Evolutionary conservation across 2,113 vertebrate genomes (phyloP).

Genomic region (Ranitomeya variabilis): DNA sequence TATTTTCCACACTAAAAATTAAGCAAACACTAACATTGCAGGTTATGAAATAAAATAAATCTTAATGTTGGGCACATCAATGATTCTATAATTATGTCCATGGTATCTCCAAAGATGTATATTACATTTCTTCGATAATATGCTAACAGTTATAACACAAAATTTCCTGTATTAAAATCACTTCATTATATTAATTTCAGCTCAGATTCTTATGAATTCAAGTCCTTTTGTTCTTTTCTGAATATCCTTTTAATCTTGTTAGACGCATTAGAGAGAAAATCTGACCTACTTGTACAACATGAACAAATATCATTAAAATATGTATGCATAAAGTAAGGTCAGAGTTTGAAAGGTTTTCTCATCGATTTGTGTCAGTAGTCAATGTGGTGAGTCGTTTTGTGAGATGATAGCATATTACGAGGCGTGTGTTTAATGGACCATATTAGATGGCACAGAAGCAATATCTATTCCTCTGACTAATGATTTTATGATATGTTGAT

Average conservation of each 20-base stretch:
- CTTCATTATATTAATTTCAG: constrained; percentile 36
- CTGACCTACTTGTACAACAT: constrained; percentile 45
- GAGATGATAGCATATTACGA: constrained; percentile 34
- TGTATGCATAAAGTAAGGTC: constrained; percentile 45
- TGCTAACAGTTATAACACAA: not conserved
- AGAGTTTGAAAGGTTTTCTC: constrained; percentile 45
- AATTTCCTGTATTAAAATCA: not conserved
- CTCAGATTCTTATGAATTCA: not conserved
- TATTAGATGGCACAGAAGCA: constrained; percentile 18
- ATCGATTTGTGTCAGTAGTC: constrained; percentile 37
- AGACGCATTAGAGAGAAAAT: constrained; percentile 25
- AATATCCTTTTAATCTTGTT: constrained; percentile 44
- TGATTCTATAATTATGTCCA: not conserved
- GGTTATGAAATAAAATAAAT: not conserved
- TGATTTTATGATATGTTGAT: constrained; percentile 41
- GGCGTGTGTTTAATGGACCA: constrained; percentile 27
- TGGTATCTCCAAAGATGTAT: not conserved
- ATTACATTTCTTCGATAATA: not conserved
- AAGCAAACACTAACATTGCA: not conserved
- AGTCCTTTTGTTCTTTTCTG: not conserved
- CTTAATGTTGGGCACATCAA: not conserved
- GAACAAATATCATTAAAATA: constrained; percentile 50
- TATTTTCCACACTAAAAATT: too few species aligned
- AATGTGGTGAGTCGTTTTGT: constrained; percentile 11
- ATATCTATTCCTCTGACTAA: constrained; percentile 12